phyloP scores from a whole-genome alignment of 2,113 vertebrate species.

The Physeter macrocephalus region DNA sequence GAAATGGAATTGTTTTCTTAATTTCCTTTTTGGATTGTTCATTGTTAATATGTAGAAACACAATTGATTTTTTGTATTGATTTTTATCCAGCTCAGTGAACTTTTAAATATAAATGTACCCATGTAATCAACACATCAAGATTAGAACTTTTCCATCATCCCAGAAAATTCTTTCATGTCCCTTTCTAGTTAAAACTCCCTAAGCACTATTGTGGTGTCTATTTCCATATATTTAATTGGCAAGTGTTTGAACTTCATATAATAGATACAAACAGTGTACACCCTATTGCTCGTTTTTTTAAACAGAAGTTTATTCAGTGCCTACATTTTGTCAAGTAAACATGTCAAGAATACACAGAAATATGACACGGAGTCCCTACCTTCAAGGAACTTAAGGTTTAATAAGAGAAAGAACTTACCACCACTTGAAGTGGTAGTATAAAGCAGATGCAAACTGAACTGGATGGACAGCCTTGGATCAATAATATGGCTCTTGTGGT shows the following conservation, averaged over 20 bases:
- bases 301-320: not conserved
- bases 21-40: not conserved
- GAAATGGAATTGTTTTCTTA: not conserved
- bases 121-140: not conserved
- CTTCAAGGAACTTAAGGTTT: conserved; percentile 6
- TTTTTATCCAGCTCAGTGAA: not conserved
- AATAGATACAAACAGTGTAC: not conserved
- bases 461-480: not conserved
- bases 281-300: not conserved
- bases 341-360: not conserved
- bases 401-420: not conserved
- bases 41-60: not conserved
- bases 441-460: not conserved
- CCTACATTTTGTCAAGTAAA: conserved; percentile 5
- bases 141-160: not conserved
- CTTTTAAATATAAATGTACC: not conserved
- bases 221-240: not conserved
- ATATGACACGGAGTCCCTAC: not conserved
- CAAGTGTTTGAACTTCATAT: not conserved
- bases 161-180: not conserved
- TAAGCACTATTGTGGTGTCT: not conserved
- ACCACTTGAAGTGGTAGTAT: not conserved
- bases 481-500: not conserved
- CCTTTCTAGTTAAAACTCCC: not conserved
- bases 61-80: not conserved